These are phyloP conservation scores for Mesembrinibis cayennensis DNA, from an alignment of 2,113 vertebrate genomes.

Conservation along the genomic window DNA sequence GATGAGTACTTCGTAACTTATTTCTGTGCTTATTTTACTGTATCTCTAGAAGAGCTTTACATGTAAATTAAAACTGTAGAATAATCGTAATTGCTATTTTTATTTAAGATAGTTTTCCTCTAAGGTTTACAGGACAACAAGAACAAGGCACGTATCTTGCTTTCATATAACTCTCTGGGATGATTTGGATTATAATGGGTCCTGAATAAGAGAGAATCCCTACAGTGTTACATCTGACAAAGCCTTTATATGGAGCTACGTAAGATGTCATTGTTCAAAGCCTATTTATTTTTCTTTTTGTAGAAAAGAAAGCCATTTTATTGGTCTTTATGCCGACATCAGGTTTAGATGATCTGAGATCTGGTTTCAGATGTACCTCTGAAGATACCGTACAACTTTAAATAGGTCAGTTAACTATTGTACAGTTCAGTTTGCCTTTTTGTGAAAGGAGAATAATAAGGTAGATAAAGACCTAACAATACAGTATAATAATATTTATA, in stretches of 20 bases:
- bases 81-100: not conserved
- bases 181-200: not conserved
- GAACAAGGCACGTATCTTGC: not conserved
- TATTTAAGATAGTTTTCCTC: not conserved
- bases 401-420: slow-evolving; percentile 1
- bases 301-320: not conserved
- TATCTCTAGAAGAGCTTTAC: not conserved
- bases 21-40: not conserved
- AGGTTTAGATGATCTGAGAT: slow-evolving; percentile 1
- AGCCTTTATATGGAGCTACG: not conserved
- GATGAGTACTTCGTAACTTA: not conserved
- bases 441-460: not conserved
- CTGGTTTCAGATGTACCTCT: not conserved
- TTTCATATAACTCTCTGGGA: not conserved
- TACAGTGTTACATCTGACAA: not conserved
- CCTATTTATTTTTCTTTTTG: slow-evolving; percentile 47
- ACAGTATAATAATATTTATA: not conserved
- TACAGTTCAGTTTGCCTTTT: not conserved
- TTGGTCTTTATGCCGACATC: not conserved
- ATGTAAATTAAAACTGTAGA: not conserved
- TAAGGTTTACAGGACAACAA: slow-evolving; percentile 2
- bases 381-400: not conserved
- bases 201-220: not conserved
- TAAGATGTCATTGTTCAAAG: not conserved
- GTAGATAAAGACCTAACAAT: not conserved